Evolutionary conservation across 2,797 vertebrate genomes (phyloP).

Genomic region (Sebastes melanostomus): DNA sequence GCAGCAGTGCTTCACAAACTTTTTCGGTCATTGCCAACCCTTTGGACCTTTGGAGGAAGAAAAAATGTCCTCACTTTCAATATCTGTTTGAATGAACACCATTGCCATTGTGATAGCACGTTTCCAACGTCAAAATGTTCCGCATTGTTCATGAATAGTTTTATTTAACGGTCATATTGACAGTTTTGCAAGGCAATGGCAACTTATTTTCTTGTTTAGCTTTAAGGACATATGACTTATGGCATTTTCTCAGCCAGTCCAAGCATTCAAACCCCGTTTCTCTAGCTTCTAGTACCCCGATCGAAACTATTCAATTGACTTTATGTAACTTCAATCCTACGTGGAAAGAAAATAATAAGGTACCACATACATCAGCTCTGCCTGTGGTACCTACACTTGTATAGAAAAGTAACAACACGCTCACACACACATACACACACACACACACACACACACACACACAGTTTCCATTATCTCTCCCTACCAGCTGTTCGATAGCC

Average conservation of each 20-base stretch:
- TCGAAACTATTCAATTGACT: not conserved
- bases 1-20: not conserved
- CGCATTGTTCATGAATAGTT: not conserved
- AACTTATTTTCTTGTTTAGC: not conserved
- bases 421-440: not conserved
- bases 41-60: too few species aligned
- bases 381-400: not conserved
- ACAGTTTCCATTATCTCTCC: conserved; percentile 53
- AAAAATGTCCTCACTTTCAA: too few species aligned
- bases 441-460: conserved; percentile 7
- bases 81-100: too few species aligned
- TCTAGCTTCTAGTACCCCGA: not conserved
- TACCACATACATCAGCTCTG: not conserved
- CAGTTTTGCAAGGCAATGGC: not conserved
- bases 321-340: not conserved
- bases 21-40: not conserved
- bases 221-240: not conserved
- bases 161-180: not conserved
- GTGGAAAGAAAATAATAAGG: not conserved
- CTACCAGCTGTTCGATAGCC: conserved; percentile 59
- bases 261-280: not conserved
- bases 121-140: too few species aligned
- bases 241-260: not conserved
- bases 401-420: not conserved
- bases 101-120: too few species aligned